These are phyloP conservation scores for Limnodromus scolopaceus DNA, from an alignment of 2,797 vertebrate genomes.

Conservation along the genomic window DNA sequence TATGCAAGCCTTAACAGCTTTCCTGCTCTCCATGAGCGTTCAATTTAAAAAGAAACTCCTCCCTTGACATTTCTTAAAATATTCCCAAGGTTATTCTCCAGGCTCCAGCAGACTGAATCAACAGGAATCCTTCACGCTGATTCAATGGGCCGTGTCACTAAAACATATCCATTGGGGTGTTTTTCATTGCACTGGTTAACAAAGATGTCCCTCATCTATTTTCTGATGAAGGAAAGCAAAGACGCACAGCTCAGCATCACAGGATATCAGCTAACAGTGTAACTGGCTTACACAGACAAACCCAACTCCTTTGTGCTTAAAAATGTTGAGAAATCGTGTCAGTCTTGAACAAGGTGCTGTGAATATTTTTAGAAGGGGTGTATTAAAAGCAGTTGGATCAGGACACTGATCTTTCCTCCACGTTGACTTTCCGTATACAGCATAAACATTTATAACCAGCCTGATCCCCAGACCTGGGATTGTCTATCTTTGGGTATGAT, in stretches of 20 bases:
- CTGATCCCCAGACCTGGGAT: not conserved
- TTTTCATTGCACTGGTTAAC: not conserved
- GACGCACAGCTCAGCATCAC: not conserved
- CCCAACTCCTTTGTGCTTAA: not conserved
- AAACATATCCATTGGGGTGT: not conserved
- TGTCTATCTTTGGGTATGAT: not conserved
- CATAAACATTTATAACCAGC: not conserved
- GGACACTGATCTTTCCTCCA: not conserved
- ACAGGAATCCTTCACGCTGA: not conserved
- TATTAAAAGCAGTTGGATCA: not conserved
- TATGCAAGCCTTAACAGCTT: not conserved
- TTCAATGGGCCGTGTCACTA: not conserved
- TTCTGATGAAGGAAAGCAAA: not conserved
- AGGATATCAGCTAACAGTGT: not conserved
- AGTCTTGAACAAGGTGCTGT: not conserved
- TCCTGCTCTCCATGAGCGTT: not conserved
- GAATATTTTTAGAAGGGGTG: not conserved
- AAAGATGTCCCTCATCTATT: not conserved
- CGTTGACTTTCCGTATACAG: not conserved
- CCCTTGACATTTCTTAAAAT: not conserved
- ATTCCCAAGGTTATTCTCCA: not conserved
- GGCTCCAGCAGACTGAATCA: not conserved
- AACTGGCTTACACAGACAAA: not conserved
- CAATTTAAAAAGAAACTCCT: not conserved
- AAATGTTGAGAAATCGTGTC: not conserved